A percentile compares a stretch with the other conserved stretches of the same genome.
phyloP scores from a whole-genome alignment of 2,797 vertebrate species.

The Sandelia bainsii region DNA sequence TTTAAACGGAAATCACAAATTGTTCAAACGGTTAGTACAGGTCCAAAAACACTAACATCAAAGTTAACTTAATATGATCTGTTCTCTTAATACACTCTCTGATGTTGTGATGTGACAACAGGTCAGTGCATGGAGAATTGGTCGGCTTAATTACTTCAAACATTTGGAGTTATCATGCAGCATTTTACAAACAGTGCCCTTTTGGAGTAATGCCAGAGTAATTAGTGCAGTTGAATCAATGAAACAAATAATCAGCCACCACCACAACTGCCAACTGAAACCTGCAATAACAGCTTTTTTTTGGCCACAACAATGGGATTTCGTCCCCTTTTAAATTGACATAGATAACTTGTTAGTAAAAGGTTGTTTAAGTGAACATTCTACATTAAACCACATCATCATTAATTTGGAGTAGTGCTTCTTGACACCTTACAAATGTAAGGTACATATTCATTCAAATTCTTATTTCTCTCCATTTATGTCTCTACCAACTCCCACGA shows the following conservation, averaged over 20 bases:
- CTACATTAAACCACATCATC: neutral
- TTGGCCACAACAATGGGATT: too few species aligned
- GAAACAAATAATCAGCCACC: slow-evolving; percentile 56
- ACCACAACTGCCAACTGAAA: slow-evolving; percentile 12
- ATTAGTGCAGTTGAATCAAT: slow-evolving; percentile 59
- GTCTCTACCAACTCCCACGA: neutral
- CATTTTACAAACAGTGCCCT: slow-evolving; percentile 37
- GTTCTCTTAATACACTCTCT: slow-evolving; percentile 8
- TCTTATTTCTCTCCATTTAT: neutral
- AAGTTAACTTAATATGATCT: slow-evolving; percentile 5
- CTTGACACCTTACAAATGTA: neutral
- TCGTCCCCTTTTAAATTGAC: too few species aligned
- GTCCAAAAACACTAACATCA: neutral
- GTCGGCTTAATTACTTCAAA: slow-evolving; percentile 57
- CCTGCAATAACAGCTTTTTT: neutral
- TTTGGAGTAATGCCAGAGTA: slow-evolving; percentile 59
- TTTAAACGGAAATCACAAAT: slow-evolving; percentile 6
- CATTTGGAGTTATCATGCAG: slow-evolving; percentile 45
- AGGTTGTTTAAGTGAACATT: too few species aligned
- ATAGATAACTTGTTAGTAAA: too few species aligned
- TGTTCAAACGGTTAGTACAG: neutral
- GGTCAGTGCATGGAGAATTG: slow-evolving; percentile 14
- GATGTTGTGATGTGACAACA: slow-evolving; percentile 32
- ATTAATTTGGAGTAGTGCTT: neutral
- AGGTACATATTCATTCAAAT: neutral